Base-by-base conservation (phyloP, 2,888 invertebrate species). In the Ashinkailepas kermadecensis region DNA sequence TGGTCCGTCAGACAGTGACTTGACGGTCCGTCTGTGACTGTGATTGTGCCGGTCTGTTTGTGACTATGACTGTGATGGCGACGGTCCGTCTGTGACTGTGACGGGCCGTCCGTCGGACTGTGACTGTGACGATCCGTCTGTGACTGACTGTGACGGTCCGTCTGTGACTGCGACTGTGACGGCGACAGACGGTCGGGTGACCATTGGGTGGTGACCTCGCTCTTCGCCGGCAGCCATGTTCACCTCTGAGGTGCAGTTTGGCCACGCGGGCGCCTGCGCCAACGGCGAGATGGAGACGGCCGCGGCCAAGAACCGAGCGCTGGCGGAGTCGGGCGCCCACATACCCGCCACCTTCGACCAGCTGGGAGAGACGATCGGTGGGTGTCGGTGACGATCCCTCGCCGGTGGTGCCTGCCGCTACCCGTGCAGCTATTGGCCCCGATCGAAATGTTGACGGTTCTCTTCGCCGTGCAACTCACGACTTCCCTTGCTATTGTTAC, bases 221-320 rank as follows among this genome's bases (percentile, higher is more conserved):
- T 79, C 79, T 83, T 82, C 83, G 82, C 82, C 84, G 84, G 80
- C 90, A 88, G 91, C 92, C 83, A 95, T 95, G 94, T 95, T 95
- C 87, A 92, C 93, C 0, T 91, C 94, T 13, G 90, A 92, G 87
- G 97, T 99, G 15, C 99, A 99, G 88, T 99, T 99, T 89, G 99
- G 99, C 0, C 99, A 99, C 89, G 99, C 99, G 84, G 99, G 99
- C 11, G 97, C 99, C 3, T 97, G 97, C 86, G 99, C 99, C 56
- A 96, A 99, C 86, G 95, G 95, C 0, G 93, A 94, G 80, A 88
- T 92, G 18, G 99, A 99, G 89, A 99, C 99, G 78, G 99, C 99
- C 0, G 91, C 91, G 0, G 92, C 95, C 0, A 99, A 99, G 89
- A 99, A 99, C 88, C 91, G 91, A 2, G 94, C 95, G 0, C 89